Percentiles rank a stretch among this genome's conserved stretches.
phyloP scores from a whole-genome alignment of 2,113 vertebrate genomes.

The Phycodurus eques region DNA sequence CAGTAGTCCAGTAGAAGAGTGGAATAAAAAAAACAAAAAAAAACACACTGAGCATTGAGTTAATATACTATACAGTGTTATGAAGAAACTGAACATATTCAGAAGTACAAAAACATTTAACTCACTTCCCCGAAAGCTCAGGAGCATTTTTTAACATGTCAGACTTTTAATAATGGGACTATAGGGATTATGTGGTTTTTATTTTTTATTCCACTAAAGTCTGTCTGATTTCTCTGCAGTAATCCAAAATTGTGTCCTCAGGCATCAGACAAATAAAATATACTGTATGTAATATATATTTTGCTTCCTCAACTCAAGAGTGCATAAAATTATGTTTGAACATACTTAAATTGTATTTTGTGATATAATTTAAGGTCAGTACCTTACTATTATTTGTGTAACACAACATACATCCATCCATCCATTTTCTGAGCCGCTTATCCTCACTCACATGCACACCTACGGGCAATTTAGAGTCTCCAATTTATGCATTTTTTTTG shows the following conservation, averaged over 20 bases:
- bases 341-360: background rate
- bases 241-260: too few species aligned
- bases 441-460: too few species aligned
- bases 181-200: background rate
- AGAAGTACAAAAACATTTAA: slow-evolving; percentile 14
- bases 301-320: too few species aligned
- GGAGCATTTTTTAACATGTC: background rate
- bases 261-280: too few species aligned
- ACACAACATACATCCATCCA: background rate
- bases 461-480: too few species aligned
- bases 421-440: too few species aligned
- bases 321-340: background rate
- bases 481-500: too few species aligned
- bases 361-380: background rate
- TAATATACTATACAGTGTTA: slow-evolving; percentile 57
- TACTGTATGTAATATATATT: too few species aligned
- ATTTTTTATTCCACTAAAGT: background rate
- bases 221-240: too few species aligned
- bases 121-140: background rate
- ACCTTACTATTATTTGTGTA: background rate
- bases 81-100: slow-evolving; percentile 37
- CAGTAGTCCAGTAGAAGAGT: slow-evolving; percentile 5
- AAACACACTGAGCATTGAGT: slow-evolving; percentile 49
- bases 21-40: too few species aligned
- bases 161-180: background rate